Base-by-base conservation (phyloP, 2,888 invertebrate genomes). In the Dryobota labecula region DNA sequence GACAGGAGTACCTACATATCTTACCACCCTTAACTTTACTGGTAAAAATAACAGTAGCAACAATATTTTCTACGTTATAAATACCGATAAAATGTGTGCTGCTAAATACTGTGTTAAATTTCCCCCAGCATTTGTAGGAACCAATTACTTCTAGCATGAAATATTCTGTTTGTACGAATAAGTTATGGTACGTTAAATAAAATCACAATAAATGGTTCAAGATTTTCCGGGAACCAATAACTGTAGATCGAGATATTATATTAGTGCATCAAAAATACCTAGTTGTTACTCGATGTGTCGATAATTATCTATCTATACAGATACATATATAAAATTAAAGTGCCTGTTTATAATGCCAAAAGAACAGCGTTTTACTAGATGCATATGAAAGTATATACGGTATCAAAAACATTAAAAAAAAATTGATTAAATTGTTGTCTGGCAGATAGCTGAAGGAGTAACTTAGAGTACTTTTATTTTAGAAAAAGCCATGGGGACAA, bases 151-250 rank as follows among this genome's bases (percentile, higher is more conserved):
- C 6, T 18, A 70, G 18, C n/a, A 27, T 6, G 41, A 43, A 27
- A 51, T 41, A 69, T 51, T 56, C 20, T 68, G 20, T 51, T 67
- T 49, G n/a, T 30, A 24, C 9, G 15, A 41, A 38, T n/a, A 41
- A 30, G 30, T 8, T 27, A 8, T 9, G 9, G 20, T 27, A 30
- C 41, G n/a, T 13, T 27, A 27, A 15, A 27, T 36, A 64, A 18
- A 47, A n/a, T 41, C 13, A 11, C 18, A 41, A n/a, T 36, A 51
- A 66, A 70, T 27, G 8, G 13, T 24, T 33, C 20, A 2, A 69
- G 49, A 27, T 51, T 33, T 69, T 24, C 15, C 41, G 7, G 27
- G 20, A 51, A 27, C n/a, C 24, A 43, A 51, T 43, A 33, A 24
- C 69, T 6, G 7, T 41, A 41, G 8, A 15, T 51, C 24, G 11